Evolutionary conservation across 2,888 invertebrate genomes (phyloP).

Genomic region (Amphipoea oculea): DNA sequence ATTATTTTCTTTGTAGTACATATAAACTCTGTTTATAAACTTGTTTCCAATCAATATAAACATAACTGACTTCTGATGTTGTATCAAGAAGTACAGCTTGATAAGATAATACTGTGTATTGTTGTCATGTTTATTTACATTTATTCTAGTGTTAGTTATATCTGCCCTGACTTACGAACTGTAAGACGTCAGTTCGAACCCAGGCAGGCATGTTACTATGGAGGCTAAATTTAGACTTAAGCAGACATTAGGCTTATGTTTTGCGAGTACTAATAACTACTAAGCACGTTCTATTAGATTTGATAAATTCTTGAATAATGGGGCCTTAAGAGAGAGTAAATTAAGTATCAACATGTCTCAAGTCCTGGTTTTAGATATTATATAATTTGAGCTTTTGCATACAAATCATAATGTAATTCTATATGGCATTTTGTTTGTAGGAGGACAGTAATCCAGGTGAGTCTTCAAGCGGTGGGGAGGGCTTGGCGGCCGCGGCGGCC

Average conservation of each 20-base stretch:
- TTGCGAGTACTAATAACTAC: not conserved
- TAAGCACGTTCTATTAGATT: not conserved
- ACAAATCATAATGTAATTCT: not conserved
- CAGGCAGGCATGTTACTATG: not conserved
- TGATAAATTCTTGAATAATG: not conserved
- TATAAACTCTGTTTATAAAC: slow-evolving; percentile 10
- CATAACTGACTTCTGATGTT: slow-evolving; percentile 34
- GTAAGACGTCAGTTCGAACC: too few species aligned
- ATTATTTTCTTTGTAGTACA: not conserved
- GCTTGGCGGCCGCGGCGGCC: slow-evolving; percentile 94
- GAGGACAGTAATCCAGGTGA: slow-evolving; percentile 74
- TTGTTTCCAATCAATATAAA: slow-evolving; percentile 20
- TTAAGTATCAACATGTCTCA: too few species aligned
- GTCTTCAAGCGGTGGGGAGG: slow-evolving; percentile 77
- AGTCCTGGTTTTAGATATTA: not conserved
- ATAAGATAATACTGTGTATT: slow-evolving; percentile 17
- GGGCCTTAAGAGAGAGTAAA: not conserved
- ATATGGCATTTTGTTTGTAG: slow-evolving; percentile 46
- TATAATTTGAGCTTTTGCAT: not conserved
- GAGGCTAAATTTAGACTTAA: not conserved
- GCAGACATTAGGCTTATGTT: not conserved
- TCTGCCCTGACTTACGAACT: too few species aligned
- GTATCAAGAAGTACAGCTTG: slow-evolving; percentile 6
- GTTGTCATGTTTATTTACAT: slow-evolving; percentile 17
- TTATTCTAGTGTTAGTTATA: not conserved